A percentile compares a stretch with the other conserved stretches of the same genome.
Evolutionary conservation across 2,888 invertebrate genomes (phyloP).

Genomic region (Cerastis rubricosa): DNA sequence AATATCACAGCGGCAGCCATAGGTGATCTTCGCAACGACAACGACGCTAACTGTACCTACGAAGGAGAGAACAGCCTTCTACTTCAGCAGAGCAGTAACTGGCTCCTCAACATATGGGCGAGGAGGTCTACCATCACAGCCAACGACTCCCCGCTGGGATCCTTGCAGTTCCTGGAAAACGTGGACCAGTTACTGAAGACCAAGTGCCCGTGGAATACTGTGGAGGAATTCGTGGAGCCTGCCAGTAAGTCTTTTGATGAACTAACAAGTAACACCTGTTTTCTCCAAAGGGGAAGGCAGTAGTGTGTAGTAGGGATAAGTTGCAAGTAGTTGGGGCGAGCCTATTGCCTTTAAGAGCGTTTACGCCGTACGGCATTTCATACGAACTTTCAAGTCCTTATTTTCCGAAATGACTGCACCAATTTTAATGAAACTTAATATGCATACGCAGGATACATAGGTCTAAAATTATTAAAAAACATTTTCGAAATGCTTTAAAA

Average conservation of each 20-base stretch:
- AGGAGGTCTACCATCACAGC: conserved; percentile 77
- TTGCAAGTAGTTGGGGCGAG: background rate
- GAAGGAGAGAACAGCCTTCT: conserved; percentile 98
- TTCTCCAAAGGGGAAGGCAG: background rate
- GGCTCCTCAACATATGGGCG: conserved; percentile 93
- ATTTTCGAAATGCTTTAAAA: too few relatives aligned
- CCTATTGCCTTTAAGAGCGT: background rate
- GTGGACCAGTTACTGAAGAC: conserved; percentile 88
- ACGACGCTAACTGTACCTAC: conserved; percentile 97
- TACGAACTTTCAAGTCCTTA: too few relatives aligned
- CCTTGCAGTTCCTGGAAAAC: conserved; percentile 92
- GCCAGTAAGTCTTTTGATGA: conserved; percentile 84
- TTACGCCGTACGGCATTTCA: too few relatives aligned
- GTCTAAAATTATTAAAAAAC: too few relatives aligned
- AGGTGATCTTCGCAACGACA: conserved; percentile 94
- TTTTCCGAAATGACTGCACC: too few relatives aligned
- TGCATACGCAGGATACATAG: too few relatives aligned
- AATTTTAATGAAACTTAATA: too few relatives aligned
- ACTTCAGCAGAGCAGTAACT: conserved; percentile 97
- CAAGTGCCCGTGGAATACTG: conserved; percentile 87
- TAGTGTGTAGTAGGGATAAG: background rate
- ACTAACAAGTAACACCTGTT: background rate
- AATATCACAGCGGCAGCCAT: conserved; percentile 92
- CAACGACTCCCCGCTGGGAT: conserved; percentile 92
- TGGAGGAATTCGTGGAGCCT: conserved; percentile 89